These are phyloP conservation scores for Sepioteuthis lessoniana DNA, from an alignment of 2,888 invertebrate species.

Conservation along the genomic window DNA sequence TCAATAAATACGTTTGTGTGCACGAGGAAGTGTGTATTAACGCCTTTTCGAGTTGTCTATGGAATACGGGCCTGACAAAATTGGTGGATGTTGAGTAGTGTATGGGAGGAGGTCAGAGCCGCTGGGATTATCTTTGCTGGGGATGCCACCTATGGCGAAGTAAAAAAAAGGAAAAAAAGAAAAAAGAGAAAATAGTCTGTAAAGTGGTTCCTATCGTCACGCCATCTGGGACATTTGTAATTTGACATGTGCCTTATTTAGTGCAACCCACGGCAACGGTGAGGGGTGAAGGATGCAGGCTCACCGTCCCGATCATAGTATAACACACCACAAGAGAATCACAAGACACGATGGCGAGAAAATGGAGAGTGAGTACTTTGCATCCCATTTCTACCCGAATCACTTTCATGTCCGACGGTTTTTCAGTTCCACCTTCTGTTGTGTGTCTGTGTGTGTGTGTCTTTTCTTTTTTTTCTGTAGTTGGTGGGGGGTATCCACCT, in stretches of 20 bases:
- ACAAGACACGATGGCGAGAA: not conserved
- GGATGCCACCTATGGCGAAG: not conserved
- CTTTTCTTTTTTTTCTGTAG: not conserved
- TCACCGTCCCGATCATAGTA: not conserved
- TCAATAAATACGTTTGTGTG: not conserved
- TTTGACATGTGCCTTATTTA: not conserved
- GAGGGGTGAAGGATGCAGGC: not conserved
- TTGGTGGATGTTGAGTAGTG: not conserved
- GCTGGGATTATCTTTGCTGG: not conserved
- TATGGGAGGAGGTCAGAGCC: too few relatives aligned
- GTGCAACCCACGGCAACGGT: not conserved
- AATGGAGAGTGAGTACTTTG: not conserved
- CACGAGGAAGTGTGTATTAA: not conserved
- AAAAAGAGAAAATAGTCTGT: not conserved
- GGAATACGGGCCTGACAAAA: too few relatives aligned
- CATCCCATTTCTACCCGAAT: not conserved
- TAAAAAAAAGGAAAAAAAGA: too few relatives aligned
- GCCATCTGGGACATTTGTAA: constrained; percentile 14
- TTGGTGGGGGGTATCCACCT: too few relatives aligned
- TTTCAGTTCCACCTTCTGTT: not conserved
- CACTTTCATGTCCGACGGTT: not conserved
- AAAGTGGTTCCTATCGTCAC: not conserved
- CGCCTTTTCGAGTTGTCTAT: not conserved
- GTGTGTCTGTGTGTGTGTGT: too few relatives aligned
- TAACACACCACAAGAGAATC: not conserved